Conservation (phyloP, 1,140 invertebrate genomes). For the Aphis gossypii region DNA sequence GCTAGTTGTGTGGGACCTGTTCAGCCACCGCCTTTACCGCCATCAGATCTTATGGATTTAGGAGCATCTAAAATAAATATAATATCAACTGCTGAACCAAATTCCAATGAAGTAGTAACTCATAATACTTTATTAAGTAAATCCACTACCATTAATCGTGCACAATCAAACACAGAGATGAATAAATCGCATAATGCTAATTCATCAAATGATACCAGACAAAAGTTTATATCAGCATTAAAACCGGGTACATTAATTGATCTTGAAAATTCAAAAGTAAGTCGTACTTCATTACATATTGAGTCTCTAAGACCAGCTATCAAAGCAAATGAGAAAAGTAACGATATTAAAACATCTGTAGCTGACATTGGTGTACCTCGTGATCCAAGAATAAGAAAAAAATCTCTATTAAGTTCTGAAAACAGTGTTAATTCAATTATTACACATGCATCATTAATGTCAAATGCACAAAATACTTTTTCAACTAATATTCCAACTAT, state of each 20-base stretch:
- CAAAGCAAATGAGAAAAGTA: not conserved
- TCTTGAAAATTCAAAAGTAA: constrained; percentile 34
- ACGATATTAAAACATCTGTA: no score
- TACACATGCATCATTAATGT: not conserved
- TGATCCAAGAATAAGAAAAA: constrained; percentile 42
- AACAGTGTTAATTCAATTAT: not conserved
- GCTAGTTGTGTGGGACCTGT: not conserved
- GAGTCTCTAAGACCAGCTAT: constrained; percentile 27
- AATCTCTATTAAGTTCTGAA: not conserved
- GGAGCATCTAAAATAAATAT: not conserved
- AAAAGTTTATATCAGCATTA: constrained; percentile 28
- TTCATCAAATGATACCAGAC: not conserved
- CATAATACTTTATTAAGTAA: not conserved
- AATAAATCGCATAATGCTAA: not conserved
- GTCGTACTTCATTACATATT: constrained; percentile 18
- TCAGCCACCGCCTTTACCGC: not conserved
- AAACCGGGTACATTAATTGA: constrained; percentile 46
- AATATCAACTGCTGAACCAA: not conserved
- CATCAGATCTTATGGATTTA: not conserved
- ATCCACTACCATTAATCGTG: not conserved
- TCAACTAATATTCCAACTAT: not conserved
- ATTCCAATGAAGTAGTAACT: not conserved
- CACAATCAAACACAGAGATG: not conserved
- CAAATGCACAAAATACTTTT: not conserved
- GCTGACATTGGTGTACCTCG: not conserved